Evolutionary conservation across 2,797 vertebrate genomes (phyloP), one percentile per base, ranked within the genome.

Genomic region (Peromyscus melanophrys): DNA sequence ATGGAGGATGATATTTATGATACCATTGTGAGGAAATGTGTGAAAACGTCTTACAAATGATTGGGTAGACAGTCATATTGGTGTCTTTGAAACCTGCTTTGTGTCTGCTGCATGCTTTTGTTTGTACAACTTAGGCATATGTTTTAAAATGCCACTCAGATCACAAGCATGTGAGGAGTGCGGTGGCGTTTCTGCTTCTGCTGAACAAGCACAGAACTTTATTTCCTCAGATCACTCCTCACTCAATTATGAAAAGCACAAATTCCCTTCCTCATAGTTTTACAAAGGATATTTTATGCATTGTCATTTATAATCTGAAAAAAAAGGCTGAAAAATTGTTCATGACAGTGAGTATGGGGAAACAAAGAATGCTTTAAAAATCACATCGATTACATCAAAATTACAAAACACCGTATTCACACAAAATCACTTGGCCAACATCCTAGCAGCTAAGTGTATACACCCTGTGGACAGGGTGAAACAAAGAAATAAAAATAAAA

Each of bases 51-150:
- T 97, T 95, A 97, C 97, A 97, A 97, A 98, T 98, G 93, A 97
- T 93, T 94, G 43, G 4, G 96, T 52, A 90, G 97, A 96, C 93
- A 94, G 87, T 98, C 96, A 93, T 89, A 95, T 95, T 96, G 93
- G 93, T 96, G 95, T 97, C 97, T 98, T 94, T 97, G 95, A 97
- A 97, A 96, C 94, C 95, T 95, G 95, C 97, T 98, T 96, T 97
- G 95, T 92, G 95, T 98, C 97, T 87, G 85, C 93, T 89, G 96
- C 96, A 49, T 93, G 96, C 94, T 96, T 97, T 97, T 97, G 97
- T 98, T 96, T 98, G 96, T 61, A 96, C 81, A 96, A 95, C 81
- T 96, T 97, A 94, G 94, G 63, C 95, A 96, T 92, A 97, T 97
- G 96, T 85, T 95, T 96, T 94, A 97, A 98, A 97, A 84, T 52